Base-by-base conservation (phyloP, 2,797 vertebrate species). In the Semotilus atromaculatus region DNA sequence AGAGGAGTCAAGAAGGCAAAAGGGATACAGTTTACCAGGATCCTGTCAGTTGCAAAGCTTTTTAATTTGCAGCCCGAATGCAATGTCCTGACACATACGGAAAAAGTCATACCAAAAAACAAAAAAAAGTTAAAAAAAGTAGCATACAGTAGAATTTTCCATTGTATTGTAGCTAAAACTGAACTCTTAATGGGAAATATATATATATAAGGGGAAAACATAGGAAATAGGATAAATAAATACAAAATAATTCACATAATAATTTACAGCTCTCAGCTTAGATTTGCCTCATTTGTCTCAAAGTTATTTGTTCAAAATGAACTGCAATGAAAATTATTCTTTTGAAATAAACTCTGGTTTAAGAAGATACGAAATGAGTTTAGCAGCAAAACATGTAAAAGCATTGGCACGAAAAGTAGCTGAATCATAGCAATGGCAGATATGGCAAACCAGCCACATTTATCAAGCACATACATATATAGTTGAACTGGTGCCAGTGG, bases 211-310 rank as follows among this genome's bases (percentile, higher is more conserved):
- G 89, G 64, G 71, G 45, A 31, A 8, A 40, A 80, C 75, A 51
- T 43, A 82, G 88, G 86, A 79, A 80, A 62, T n/a, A 55, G 93
- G 51, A 93, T 93, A 93, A 94, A 95, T 94, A 94, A 94, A 94
- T 94, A 93, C 89, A 92, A 86, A 85, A 86, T 71, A 26, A 80
- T 86, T 75, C 70, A 86, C 89, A 90, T 83, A 89, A 40, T 85
- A 66, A 81, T 92, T 92, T 84, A 87, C 64, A 84, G 64, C 88
- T 90, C 86, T 90, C 83, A 90, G 40, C n/a, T 67, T 55, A 64
- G 8, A 48, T 23, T 40, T 76, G 58, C 29, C 51, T 79, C 38
- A 26, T 31, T 66, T 73, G 85, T 48, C 40, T 58, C 75, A 75
- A 83, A 81, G 48, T 38, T 14, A 71, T 62, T 71, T 4, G 76